phyloP scores from a whole-genome alignment of 2,888 invertebrate genomes.

The Parnassius orleans region DNA sequence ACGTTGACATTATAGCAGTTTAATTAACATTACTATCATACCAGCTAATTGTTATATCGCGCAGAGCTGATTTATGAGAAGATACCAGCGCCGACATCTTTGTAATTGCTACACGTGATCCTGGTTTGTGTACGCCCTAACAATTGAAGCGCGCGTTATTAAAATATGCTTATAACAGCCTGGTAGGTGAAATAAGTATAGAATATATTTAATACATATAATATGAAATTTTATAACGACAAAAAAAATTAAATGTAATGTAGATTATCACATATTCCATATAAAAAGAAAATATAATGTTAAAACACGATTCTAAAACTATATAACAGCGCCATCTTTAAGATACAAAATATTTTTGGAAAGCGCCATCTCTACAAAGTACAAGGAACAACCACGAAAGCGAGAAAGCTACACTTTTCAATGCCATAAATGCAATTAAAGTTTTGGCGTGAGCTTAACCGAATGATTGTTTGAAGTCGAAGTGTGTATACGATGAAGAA shows the following conservation, averaged over 20 bases:
- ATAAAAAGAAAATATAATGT: too few relatives aligned
- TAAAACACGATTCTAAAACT: too few relatives aligned
- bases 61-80: constrained; percentile 76
- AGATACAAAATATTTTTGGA: constrained; percentile 15
- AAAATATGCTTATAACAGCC: constrained; percentile 16
- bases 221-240: too few relatives aligned
- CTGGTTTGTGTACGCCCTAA: constrained; percentile 44
- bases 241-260: too few relatives aligned
- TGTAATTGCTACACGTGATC: constrained; percentile 71
- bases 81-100: constrained; percentile 75
- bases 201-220: too few relatives aligned
- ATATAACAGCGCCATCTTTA: constrained; percentile 48
- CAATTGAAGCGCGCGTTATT: constrained; percentile 44
- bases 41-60: constrained; percentile 81
- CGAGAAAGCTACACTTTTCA: background rate
- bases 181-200: too few relatives aligned
- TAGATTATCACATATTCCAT: too few relatives aligned
- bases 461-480: too few relatives aligned
- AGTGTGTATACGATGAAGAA: too few relatives aligned
- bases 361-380: background rate
- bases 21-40: constrained; percentile 81
- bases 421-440: too few relatives aligned
- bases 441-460: too few relatives aligned
- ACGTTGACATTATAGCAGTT: constrained; percentile 64
- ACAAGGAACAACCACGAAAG: background rate